phyloP scores from a whole-genome alignment of 2,113 vertebrate genomes.

The Narcine bancroftii region DNA sequence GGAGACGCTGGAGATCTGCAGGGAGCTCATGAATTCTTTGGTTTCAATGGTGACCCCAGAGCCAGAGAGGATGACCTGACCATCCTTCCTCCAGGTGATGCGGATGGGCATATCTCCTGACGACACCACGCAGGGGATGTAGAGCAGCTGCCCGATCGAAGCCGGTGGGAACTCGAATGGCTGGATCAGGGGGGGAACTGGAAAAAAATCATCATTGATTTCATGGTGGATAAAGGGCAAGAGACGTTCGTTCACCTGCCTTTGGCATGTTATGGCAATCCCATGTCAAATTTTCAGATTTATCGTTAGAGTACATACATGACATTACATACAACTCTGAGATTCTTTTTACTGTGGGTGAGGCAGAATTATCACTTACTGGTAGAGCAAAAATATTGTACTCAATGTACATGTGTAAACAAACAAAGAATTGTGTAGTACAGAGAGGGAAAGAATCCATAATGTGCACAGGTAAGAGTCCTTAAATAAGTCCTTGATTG shows the following conservation, averaged over 20 bases:
- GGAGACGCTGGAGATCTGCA: constrained; percentile 95
- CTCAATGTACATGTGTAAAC: no score
- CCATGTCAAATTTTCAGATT: no score
- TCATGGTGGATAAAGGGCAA: background rate
- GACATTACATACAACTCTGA: no score
- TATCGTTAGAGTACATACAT: no score
- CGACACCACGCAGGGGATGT: constrained; percentile 95
- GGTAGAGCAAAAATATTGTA: no score
- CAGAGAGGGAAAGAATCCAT: no score
- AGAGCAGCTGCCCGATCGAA: constrained; percentile 93
- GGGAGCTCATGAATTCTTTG: constrained; percentile 98
- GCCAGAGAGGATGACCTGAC: constrained; percentile 84
- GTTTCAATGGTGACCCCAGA: constrained; percentile 94
- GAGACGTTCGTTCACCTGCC: background rate
- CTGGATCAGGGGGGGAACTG: constrained; percentile 95
- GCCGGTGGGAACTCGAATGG: constrained; percentile 95
- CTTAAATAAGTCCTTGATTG: no score
- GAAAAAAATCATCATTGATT: background rate
- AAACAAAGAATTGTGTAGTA: no score
- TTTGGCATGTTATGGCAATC: no score
- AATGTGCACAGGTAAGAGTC: no score
- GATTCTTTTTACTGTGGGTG: no score
- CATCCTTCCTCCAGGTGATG: constrained; percentile 96
- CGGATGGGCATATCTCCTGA: constrained; percentile 98
- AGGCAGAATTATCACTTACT: no score